Evolutionary conservation across 64 coral and sea anemone genomes (phyloP), one percentile per base, ranked within the genome.

Genomic region (Dendrophyllia cribrosa): DNA sequence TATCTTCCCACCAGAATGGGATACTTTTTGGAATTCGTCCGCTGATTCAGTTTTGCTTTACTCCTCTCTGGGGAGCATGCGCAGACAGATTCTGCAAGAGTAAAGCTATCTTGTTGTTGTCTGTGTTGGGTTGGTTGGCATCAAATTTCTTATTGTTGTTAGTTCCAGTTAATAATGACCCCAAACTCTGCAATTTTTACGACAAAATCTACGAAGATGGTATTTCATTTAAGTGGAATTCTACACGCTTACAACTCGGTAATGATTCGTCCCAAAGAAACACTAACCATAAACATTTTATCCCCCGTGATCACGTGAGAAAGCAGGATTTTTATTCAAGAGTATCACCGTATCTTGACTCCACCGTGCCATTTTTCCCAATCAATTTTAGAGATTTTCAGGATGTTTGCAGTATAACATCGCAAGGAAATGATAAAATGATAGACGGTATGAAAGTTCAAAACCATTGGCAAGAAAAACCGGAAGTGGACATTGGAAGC

Each of bases 11-110:
- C 82, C 88, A 99, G 46, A 93, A 90, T 43, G 97, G 97, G 1
- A 74, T 99, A 44, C 91, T 99, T 24, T 91, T 96, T 60, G 97
- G 97, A 12, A 66, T 96, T 23, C 87, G 97, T 8, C 97, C 97
- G 0, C 83, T 99, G 44, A 91, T 99, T 21, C 97, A 99, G 88
- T 99, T 96, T 53, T 78, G 89, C n/a, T 82, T 68, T 7, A 94
- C 91, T 5, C 97, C 97, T 47, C 55, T 99, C 7, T 99, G 97
- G 97, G 97, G 94, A 15, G 91, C 67, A 91, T 93, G 86, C 55
- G 94, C 97, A 2, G 97, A 99, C 62, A 93, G 52, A 44, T 99
- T 91, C 63, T 75, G 83, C 26, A 93, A 91, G 66, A 95, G 77
- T 13, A 99, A 99, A 65, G 77, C 46, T 15, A 93, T 99, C n/a